Conservation (phyloP, 1,140 invertebrate genomes). For the Matsumurasca onukii region DNA sequence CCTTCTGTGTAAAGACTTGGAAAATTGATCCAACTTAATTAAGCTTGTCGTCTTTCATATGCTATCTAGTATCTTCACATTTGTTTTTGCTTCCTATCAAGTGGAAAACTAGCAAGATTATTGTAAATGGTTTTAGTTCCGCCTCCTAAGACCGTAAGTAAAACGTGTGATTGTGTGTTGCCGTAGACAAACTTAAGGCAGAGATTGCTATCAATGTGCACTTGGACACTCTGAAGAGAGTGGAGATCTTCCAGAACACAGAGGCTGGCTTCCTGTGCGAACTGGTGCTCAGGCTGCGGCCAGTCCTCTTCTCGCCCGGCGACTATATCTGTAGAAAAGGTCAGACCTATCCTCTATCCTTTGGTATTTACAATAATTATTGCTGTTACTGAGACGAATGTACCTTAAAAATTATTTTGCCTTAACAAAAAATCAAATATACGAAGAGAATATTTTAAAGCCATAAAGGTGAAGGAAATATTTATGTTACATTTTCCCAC, state of each 20-base stretch:
- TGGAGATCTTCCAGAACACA: slow-evolving; percentile 99
- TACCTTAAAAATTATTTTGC: neutral
- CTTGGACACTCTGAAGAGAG: slow-evolving; percentile 94
- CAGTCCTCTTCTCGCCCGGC: slow-evolving; percentile 95
- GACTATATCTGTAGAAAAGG: slow-evolving; percentile 99
- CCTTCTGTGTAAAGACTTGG: too few relatives aligned
- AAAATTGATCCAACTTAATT: too few relatives aligned
- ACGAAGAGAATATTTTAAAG: too few relatives aligned
- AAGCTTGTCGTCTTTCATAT: too few relatives aligned
- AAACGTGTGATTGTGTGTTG: too few relatives aligned
- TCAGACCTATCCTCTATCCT: slow-evolving; percentile 51
- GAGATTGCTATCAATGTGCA: slow-evolving; percentile 99
- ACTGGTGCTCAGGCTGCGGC: slow-evolving; percentile 88
- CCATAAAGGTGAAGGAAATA: too few relatives aligned
- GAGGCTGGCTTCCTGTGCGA: slow-evolving; percentile 98
- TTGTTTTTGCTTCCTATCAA: too few relatives aligned
- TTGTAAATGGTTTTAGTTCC: too few relatives aligned
- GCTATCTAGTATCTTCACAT: too few relatives aligned
- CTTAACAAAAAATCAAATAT: neutral
- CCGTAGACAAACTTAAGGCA: slow-evolving; percentile 96
- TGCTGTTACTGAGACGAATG: neutral
- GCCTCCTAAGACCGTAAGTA: too few relatives aligned
- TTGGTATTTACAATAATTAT: neutral
- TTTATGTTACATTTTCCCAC: too few relatives aligned
- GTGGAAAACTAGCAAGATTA: too few relatives aligned